Conservation (phyloP, 2,113 vertebrate species). For the Mastomys natalensis region DNA sequence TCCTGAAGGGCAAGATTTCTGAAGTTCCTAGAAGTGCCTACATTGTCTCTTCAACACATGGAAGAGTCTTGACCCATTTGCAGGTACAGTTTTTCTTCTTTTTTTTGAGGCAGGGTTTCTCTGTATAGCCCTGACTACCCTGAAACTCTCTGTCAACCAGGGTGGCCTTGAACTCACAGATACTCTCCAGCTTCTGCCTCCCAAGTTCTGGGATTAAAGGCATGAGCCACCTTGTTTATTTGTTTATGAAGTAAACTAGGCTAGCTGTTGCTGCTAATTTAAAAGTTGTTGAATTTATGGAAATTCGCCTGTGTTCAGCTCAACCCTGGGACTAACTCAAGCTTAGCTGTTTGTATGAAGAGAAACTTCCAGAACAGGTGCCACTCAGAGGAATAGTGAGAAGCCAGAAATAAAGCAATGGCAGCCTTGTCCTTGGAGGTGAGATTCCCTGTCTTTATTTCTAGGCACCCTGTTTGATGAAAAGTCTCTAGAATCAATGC, state of each 20-base stretch:
- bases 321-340: slow-evolving; percentile 3
- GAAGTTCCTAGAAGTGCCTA: not conserved
- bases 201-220: not conserved
- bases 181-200: not conserved
- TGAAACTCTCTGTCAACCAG: not conserved
- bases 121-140: not conserved
- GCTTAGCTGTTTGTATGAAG: slow-evolving; percentile 32
- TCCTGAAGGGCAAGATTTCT: not conserved
- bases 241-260: not conserved
- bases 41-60: not conserved
- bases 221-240: not conserved
- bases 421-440: not conserved
- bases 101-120: not conserved
- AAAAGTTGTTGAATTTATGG: not conserved
- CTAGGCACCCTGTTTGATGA: not conserved
- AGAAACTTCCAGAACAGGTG: not conserved
- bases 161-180: not conserved
- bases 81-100: not conserved
- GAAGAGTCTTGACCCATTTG: not conserved
- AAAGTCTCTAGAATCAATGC: not conserved
- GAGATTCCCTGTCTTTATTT: not conserved
- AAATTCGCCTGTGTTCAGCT: slow-evolving; percentile 42
- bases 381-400: not conserved
- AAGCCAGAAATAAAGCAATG: not conserved
- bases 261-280: not conserved